phyloP scores from a whole-genome alignment of 2,797 vertebrate species.

The Apogon hyalosoma region DNA sequence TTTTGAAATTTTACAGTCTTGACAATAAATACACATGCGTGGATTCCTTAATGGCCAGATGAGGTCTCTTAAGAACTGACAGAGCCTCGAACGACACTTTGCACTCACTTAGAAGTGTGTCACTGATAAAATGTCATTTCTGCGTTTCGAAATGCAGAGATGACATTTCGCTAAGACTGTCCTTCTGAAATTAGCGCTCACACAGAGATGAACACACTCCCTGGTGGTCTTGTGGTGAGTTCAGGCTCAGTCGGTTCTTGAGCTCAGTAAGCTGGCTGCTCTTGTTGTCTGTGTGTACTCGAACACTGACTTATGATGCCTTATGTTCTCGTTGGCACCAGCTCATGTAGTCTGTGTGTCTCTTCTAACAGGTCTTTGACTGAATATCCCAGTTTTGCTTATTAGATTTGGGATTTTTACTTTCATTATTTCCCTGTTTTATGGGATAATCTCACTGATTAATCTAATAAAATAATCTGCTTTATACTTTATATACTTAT shows the following conservation, averaged over 20 bases:
- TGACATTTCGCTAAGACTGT: slow-evolving; percentile 15
- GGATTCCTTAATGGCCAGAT: slow-evolving; percentile 13
- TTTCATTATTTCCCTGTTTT: not conserved
- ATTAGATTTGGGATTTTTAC: slow-evolving; percentile 9
- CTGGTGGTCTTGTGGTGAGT: slow-evolving; percentile 2
- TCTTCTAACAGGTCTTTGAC: slow-evolving; percentile 24
- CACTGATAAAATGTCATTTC: slow-evolving; percentile 32
- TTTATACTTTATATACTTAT: slow-evolving; percentile 12
- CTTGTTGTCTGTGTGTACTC: slow-evolving; percentile 2
- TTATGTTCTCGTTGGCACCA: slow-evolving; percentile 11
- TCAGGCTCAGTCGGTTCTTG: not conserved
- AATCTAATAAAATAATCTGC: not conserved
- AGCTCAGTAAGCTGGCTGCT: not conserved
- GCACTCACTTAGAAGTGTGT: slow-evolving; percentile 11
- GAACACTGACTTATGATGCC: slow-evolving; percentile 5
- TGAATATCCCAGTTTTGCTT: not conserved
- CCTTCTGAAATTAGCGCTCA: not conserved
- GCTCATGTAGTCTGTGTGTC: slow-evolving; percentile 9
- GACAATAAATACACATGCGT: slow-evolving; percentile 1
- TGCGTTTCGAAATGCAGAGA: slow-evolving; percentile 17
- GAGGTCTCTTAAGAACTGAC: slow-evolving; percentile 18
- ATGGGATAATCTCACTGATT: not conserved
- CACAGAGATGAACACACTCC: slow-evolving; percentile 4
- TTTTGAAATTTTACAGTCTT: slow-evolving; percentile 23
- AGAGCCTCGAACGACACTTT: slow-evolving; percentile 26